A percentile compares a stretch with the other conserved stretches of the same genome.
Evolutionary conservation across 2,113 vertebrate species (phyloP).

Genomic region (Trogon melanurus): DNA sequence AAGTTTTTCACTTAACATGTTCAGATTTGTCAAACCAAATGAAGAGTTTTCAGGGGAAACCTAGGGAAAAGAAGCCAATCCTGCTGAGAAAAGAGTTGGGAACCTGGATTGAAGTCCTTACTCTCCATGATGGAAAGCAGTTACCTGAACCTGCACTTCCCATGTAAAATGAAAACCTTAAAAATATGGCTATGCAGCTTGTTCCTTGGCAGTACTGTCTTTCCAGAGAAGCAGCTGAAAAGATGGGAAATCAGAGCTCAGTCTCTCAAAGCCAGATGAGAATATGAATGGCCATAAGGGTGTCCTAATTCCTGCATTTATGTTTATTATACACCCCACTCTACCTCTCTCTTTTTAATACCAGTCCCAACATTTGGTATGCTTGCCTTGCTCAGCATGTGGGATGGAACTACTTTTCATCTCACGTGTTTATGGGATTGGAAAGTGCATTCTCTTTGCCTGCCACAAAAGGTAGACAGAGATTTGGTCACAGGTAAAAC

Average conservation of each 20-base stretch:
- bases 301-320: not conserved
- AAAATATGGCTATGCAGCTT: not conserved
- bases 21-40: not conserved
- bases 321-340: accelerated
- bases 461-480: accelerated
- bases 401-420: not conserved
- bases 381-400: accelerated
- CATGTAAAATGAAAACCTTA: not conserved
- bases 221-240: not conserved
- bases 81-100: accelerated
- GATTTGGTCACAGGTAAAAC: not conserved
- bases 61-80: not conserved
- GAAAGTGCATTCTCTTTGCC: not conserved
- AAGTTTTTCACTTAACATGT: not conserved
- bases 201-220: not conserved
- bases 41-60: not conserved
- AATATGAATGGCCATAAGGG: not conserved
- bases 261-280: not conserved
- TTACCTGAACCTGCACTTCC: not conserved
- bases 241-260: not conserved
- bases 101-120: not conserved
- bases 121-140: not conserved
- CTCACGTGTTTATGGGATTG: accelerated
- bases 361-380: not conserved
- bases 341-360: not conserved